phyloP scores from a whole-genome alignment of 1,140 invertebrate genomes.

The Schlechtendalia chinensis region DNA sequence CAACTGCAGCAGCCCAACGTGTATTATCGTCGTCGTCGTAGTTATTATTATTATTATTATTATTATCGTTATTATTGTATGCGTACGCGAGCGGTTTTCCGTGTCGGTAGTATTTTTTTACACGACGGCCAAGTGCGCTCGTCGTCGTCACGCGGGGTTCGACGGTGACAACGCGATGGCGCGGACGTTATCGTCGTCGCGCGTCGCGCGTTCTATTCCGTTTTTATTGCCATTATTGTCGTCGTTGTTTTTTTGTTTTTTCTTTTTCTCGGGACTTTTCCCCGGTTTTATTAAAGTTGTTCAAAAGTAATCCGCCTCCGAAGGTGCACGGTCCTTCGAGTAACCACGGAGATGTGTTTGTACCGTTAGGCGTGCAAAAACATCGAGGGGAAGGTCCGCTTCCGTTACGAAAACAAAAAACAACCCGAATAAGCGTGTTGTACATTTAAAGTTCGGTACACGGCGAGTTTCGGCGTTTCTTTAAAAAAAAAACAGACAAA shows the following conservation, averaged over 20 bases:
- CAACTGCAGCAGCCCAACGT: not conserved
- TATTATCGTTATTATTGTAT: not conserved
- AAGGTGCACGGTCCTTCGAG: not conserved
- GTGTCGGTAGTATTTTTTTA: conserved; percentile 31
- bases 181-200: conserved; percentile 45
- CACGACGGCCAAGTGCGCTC: conserved; percentile 16
- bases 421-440: no score
- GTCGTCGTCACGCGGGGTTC: conserved; percentile 44
- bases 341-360: no score
- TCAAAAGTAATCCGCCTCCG: not conserved
- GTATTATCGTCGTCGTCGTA: not conserved
- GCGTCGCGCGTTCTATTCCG: conserved; percentile 40
- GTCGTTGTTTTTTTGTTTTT: not conserved
- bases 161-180: conserved; percentile 39
- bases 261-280: not conserved
- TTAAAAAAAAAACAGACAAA: conserved; percentile 11
- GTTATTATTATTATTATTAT: conserved; percentile 3
- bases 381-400: not conserved
- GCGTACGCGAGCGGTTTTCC: conserved; percentile 13
- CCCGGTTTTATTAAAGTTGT: conserved; percentile 28
- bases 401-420: not conserved
- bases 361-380: no score
- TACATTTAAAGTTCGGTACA: no score
- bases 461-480: conserved; percentile 7
- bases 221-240: conserved; percentile 28